Conservation (phyloP, 2,888 invertebrate species). For the Dryadula phaetusa region DNA sequence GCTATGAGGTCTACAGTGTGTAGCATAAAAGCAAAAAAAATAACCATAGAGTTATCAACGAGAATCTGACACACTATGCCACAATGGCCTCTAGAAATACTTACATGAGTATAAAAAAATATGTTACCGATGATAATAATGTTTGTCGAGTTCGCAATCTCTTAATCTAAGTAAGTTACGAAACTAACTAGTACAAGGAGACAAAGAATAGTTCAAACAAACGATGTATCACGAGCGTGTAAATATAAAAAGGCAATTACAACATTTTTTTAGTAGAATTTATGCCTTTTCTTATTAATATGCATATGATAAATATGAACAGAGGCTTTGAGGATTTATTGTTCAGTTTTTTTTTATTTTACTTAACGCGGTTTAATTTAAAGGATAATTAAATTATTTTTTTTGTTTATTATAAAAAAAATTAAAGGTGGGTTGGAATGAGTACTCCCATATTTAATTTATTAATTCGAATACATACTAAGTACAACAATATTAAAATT, state of each 20-base stretch:
- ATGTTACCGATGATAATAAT: constrained; percentile 44
- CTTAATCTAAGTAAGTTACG: constrained; percentile 47
- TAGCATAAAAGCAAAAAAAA: too few species aligned
- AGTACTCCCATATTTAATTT: too few species aligned
- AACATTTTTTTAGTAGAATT: constrained; percentile 11
- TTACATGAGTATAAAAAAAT: constrained; percentile 24
- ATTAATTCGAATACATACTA: too few species aligned
- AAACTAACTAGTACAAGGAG: constrained; percentile 52
- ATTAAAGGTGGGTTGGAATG: too few species aligned
- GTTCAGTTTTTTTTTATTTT: not conserved
- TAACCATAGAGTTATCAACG: too few species aligned
- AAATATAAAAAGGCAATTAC: constrained; percentile 3
- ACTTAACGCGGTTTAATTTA: too few species aligned
- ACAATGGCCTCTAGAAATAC: not conserved
- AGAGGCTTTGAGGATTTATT: not conserved
- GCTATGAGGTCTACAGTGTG: too few species aligned
- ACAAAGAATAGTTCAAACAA: constrained; percentile 36
- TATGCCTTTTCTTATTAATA: not conserved
- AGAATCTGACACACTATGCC: too few species aligned
- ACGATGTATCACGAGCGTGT: constrained; percentile 5
- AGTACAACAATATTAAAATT: too few species aligned
- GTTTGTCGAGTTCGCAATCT: constrained; percentile 43
- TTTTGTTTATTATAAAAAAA: too few species aligned
- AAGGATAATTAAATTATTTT: too few species aligned
- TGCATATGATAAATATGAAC: not conserved